Evolutionary conservation across 2,888 invertebrate genomes (phyloP).

Genomic region (Acleris cristana): DNA sequence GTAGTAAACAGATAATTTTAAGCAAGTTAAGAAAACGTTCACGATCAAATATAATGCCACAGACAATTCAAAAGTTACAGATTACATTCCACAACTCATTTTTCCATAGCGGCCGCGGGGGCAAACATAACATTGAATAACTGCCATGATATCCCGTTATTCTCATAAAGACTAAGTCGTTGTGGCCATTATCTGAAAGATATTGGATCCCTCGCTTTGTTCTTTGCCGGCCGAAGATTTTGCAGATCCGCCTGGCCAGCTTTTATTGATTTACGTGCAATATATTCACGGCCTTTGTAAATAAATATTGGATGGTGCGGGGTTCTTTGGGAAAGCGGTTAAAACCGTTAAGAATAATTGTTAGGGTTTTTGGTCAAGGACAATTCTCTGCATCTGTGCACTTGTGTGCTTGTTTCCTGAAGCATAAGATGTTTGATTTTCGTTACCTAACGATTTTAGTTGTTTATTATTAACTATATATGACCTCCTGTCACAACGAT

Average conservation of each 20-base stretch:
- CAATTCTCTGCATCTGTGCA: no score
- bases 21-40: slow-evolving; percentile 1
- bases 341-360: slow-evolving; percentile 7
- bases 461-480: no score
- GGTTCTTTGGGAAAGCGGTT: slow-evolving; percentile 15
- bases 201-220: slow-evolving; percentile 42
- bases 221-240: slow-evolving; percentile 31
- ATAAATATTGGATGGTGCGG: slow-evolving; percentile 22
- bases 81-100: neutral
- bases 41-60: neutral
- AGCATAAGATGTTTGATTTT: no score
- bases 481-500: no score
- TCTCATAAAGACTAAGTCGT: slow-evolving; percentile 40
- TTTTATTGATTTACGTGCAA: slow-evolving; percentile 36
- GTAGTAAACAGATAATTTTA: no score
- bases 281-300: slow-evolving; percentile 36
- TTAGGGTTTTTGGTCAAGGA: no score
- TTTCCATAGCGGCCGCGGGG: slow-evolving; percentile 1
- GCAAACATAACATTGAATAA: slow-evolving; percentile 34
- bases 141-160: slow-evolving; percentile 33
- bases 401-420: no score
- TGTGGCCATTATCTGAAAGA: slow-evolving; percentile 39
- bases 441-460: no score
- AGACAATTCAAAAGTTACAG: neutral
- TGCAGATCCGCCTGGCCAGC: slow-evolving; percentile 28